Evolutionary conservation across 2,113 vertebrate genomes (phyloP), one percentile per base, ranked within the genome.

Genomic region (Atrichornis clamosus): DNA sequence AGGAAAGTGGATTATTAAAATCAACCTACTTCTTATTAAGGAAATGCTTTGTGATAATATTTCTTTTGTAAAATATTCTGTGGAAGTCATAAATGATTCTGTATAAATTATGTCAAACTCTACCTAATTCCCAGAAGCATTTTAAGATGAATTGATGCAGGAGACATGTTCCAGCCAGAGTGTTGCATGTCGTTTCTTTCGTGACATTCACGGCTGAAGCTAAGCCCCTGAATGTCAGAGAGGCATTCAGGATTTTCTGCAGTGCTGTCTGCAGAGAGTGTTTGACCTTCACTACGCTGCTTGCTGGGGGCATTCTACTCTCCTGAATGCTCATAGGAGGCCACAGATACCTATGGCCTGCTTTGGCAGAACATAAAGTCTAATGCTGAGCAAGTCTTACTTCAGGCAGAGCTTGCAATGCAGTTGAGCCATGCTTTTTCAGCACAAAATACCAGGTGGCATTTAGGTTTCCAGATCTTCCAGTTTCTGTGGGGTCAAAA

Each of bases 221-320:
- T 78, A 60, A 94, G 93, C n/a, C 90, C 44, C 64, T 89, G 95
- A 96, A 96, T 93, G 92, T 94, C 92, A 96, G 76, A 65, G 60
- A 92, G 90, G 94, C 83, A 92, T 95, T 96, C 93, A 89, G 63
- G 79, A 90, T 93, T 93, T 52, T 49, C 17, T 78, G 30, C n/a
- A 50, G 41, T 77, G 46, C n/a, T 68, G 72, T 81, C 96, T 90
- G 58, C 73, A 87, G 95, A 96, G 95, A 90, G 23, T 46, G 24
- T 87, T 96, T 96, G 92, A 95, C 95, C 95, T 96, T 97, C 93
- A 81, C 46, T 56, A 3, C 2, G 4, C 39, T 64, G 70, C 68
- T 96, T 96, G 93, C 96, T 97, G 69, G 96, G 93, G 95, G 90
- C 93, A 68, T 81, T 81, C 64, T 72, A 67, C 39, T 95, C 79